Base-by-base conservation (phyloP, 2,113 vertebrate species). In the Dolichotis patagonum region DNA sequence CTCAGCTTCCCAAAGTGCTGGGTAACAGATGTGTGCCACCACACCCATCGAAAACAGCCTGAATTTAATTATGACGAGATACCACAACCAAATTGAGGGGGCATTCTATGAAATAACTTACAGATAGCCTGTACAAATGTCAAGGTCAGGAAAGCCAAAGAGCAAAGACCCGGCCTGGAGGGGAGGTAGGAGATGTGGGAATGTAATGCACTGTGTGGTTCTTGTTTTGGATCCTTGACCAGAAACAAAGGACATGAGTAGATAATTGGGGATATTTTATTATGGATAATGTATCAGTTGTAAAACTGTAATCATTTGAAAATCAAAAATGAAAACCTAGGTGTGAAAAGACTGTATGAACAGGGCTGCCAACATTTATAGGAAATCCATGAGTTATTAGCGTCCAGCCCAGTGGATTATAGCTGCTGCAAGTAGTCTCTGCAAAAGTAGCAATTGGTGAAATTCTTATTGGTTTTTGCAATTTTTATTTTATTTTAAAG, bases 271-370 rank as follows among this genome's bases (percentile, higher is more conserved):
- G 38, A 92, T 24, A 28, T 96, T 85, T 89, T 89, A 81, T 88
- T 88, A 24, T 92, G 41, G 14, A 77, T 13, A 62, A 5, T 63
- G 16, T 78, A 26, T 80, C 75, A 83, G 2, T 35, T 95, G 46
- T 83, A 90, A 3, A 81, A 7, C 88, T 97, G 82, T 96, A 93
- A 93, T 63, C 86, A 95, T 63, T 92, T 91, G 32, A 92, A n/a
- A 94, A 63, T 46, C 32, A 78, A 91, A 69, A 69, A 7, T 85
- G 69, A 11, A 65, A 69, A 85, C 12, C 32, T 65, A 35, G 7
- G 12, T 65, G 94, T 73, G 78, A 94, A 92, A 77, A 20, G 56
- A 81, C 13, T 26, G 24, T 67, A 52, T 65, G 96, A 89, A 69
- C 77, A 49, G 73, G 77, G 58, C 52, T 87, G 19, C 63, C 30